Conservation (phyloP, 2,888 invertebrate genomes). For the Quadroppia sp. region DNA sequence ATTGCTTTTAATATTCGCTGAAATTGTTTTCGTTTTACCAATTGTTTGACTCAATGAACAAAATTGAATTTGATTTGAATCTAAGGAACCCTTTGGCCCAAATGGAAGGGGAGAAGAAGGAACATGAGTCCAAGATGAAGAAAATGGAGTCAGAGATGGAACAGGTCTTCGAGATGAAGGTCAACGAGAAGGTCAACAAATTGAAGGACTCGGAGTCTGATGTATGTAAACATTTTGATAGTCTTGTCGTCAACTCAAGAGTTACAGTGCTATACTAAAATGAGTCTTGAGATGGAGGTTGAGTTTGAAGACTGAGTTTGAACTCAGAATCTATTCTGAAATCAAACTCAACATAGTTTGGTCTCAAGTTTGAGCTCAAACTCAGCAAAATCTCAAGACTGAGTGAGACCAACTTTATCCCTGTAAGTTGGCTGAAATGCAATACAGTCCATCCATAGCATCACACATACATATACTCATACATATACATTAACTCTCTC, state of each 20-base stretch:
- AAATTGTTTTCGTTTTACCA: slow-evolving; percentile 7
- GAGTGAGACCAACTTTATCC: too few relatives aligned
- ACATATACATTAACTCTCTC: too few relatives aligned
- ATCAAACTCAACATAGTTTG: too few relatives aligned
- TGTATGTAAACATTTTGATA: slow-evolving; percentile 55
- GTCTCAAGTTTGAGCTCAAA: too few relatives aligned
- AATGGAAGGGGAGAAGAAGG: slow-evolving; percentile 96
- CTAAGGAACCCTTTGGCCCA: slow-evolving; percentile 87
- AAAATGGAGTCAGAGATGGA: slow-evolving; percentile 99
- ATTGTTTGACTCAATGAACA: neutral
- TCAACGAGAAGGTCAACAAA: slow-evolving; percentile 90
- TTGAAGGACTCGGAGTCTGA: slow-evolving; percentile 91
- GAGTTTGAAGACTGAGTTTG: too few relatives aligned
- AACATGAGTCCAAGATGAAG: slow-evolving; percentile 94
- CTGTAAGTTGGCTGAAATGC: too few relatives aligned
- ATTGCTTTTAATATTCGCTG: slow-evolving; percentile 35
- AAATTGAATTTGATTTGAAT: neutral
- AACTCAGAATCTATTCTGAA: too few relatives aligned
- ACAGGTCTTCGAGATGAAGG: slow-evolving; percentile 98
- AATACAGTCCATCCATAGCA: too few relatives aligned
- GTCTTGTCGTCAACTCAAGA: too few relatives aligned
- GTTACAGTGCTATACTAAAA: neutral
- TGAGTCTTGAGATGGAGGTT: too few relatives aligned
- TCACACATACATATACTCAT: too few relatives aligned
- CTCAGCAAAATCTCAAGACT: too few relatives aligned